phyloP scores from a whole-genome alignment of 30 jellyfish, hydroid and myxozoan species.

The Cassiopea xamachana region DNA sequence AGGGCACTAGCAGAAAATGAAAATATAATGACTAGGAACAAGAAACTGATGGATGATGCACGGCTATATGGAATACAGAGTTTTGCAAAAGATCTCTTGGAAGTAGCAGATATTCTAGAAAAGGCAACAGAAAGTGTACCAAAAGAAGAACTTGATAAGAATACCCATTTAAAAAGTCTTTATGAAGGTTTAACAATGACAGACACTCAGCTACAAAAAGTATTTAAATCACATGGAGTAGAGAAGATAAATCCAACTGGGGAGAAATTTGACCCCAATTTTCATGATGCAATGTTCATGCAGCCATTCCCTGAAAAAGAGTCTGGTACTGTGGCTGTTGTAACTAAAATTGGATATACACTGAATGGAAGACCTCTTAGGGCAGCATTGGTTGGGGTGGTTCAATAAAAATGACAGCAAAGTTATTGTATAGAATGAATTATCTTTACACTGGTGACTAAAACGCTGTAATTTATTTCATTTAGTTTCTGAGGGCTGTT shows the following conservation, averaged over 20 bases:
- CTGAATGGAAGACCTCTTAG: slow-evolving; percentile 91
- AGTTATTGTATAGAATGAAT: neutral
- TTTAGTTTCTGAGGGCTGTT: neutral
- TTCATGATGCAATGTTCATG: slow-evolving; percentile 95
- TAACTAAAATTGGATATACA: slow-evolving; percentile 82
- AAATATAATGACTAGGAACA: slow-evolving; percentile 73
- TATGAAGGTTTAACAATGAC: slow-evolving; percentile 94
- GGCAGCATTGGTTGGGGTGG: slow-evolving; percentile 99
- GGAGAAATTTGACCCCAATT: slow-evolving; percentile 97
- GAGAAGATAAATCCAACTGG: slow-evolving; percentile 86
- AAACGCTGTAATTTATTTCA: no score
- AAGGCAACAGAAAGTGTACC: slow-evolving; percentile 93
- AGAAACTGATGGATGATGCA: slow-evolving; percentile 87
- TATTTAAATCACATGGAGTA: slow-evolving; percentile 81
- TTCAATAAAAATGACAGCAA: slow-evolving; percentile 11
- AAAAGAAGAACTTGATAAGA: slow-evolving; percentile 63
- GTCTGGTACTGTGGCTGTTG: slow-evolving; percentile 96
- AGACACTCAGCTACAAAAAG: slow-evolving; percentile 87
- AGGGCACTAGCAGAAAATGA: slow-evolving; percentile 95
- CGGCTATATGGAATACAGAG: slow-evolving; percentile 82
- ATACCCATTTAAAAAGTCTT: slow-evolving; percentile 68
- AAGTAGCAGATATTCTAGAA: slow-evolving; percentile 94
- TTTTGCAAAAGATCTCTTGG: slow-evolving; percentile 92
- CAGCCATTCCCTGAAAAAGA: slow-evolving; percentile 86
- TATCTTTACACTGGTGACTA: no score